phyloP scores from a whole-genome alignment of 2,113 vertebrate genomes.

The Camelus bactrianus region DNA sequence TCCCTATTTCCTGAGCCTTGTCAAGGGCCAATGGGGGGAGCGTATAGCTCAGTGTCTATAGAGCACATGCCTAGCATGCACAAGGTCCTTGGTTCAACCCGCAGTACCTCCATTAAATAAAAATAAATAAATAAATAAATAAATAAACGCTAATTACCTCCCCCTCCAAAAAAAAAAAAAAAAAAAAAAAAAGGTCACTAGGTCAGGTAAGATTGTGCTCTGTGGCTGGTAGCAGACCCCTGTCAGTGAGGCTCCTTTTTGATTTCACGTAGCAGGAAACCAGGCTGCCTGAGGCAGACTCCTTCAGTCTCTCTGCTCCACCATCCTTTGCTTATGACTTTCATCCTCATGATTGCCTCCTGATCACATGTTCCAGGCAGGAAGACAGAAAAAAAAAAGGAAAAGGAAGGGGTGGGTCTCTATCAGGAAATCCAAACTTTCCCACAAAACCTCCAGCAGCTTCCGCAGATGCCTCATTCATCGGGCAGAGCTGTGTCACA shows the following conservation, averaged over 20 bases:
- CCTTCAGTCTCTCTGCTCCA: not conserved
- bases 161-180: too few relatives aligned
- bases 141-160: too few relatives aligned
- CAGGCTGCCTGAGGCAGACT: not conserved
- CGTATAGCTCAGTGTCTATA: too few relatives aligned
- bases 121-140: too few relatives aligned
- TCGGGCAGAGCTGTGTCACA: not conserved
- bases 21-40: not conserved
- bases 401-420: not conserved
- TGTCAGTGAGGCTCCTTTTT: not conserved
- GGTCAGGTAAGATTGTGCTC: not conserved
- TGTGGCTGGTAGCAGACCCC: not conserved
- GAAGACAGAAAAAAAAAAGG: not conserved
- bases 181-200: too few relatives aligned
- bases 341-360: not conserved
- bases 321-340: not conserved
- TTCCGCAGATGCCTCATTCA: not conserved
- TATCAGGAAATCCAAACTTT: not conserved
- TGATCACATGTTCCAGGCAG: not conserved
- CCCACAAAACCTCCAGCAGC: not conserved
- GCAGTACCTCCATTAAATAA: too few relatives aligned
- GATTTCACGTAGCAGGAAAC: not conserved
- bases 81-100: too few relatives aligned
- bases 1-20: not conserved
- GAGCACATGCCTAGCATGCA: too few relatives aligned